These are phyloP conservation scores for Grantiella picta DNA, from an alignment of 2,113 vertebrate genomes.

Conservation along the genomic window DNA sequence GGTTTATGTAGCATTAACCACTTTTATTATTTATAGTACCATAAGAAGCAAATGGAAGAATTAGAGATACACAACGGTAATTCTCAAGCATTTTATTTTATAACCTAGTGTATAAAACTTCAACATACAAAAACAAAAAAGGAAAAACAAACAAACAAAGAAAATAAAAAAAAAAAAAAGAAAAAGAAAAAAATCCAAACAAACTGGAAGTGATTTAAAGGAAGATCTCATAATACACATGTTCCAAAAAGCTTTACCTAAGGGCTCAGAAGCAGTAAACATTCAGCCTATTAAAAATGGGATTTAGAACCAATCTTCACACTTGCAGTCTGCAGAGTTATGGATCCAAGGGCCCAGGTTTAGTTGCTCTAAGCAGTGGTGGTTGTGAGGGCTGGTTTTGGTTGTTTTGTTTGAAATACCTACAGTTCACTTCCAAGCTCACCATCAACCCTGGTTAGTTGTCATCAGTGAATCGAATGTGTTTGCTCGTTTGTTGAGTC, in stretches of 20 bases:
- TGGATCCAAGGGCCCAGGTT: neutral
- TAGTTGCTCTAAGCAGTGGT: neutral
- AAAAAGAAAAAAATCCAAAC: neutral
- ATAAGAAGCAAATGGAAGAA: neutral
- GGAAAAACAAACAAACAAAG: neutral
- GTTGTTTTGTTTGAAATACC: neutral
- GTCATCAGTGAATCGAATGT: conserved; percentile 86
- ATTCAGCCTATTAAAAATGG: conserved; percentile 11
- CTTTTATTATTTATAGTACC: neutral
- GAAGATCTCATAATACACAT: neutral
- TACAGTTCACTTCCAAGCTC: neutral
- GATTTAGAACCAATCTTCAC: neutral
- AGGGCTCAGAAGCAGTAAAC: conserved; percentile 42
- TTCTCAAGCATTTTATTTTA: conserved; percentile 57
- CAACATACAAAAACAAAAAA: conserved; percentile 39
- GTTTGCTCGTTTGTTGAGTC: conserved; percentile 85
- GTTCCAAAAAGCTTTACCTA: conserved; percentile 43
- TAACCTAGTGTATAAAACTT: conserved; percentile 46
- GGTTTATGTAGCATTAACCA: neutral
- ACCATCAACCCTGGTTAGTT: conserved; percentile 60
- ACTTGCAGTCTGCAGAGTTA: neutral
- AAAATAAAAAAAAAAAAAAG: too few species aligned
- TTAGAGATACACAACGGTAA: neutral
- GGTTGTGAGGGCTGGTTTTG: neutral
- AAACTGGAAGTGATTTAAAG: neutral